These are phyloP conservation scores for Pteria penguin DNA, from an alignment of 2,888 invertebrate genomes.

Conservation along the genomic window DNA sequence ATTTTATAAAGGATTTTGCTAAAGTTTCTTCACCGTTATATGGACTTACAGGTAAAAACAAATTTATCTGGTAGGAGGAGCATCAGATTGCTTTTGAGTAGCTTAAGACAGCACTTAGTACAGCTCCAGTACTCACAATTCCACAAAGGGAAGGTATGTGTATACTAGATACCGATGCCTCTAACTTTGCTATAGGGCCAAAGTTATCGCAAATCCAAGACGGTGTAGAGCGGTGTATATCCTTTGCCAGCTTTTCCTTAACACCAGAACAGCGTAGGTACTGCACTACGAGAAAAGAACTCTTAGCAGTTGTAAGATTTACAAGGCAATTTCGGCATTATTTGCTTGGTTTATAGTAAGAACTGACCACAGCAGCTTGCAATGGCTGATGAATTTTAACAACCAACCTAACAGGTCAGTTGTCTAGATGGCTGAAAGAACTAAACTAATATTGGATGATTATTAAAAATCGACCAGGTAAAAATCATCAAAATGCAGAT, in stretches of 20 bases:
- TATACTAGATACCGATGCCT: constrained; percentile 15
- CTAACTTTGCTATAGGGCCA: background rate
- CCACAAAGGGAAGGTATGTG: background rate
- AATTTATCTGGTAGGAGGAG: constrained; percentile 4
- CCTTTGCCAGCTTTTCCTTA: background rate
- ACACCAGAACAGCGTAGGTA: too few relatives aligned
- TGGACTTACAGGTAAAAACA: constrained; percentile 3
- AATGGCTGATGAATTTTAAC: constrained; percentile 10
- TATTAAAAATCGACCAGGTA: constrained; percentile 11
- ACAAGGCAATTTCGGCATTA: too few relatives aligned
- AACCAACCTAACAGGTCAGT: too few relatives aligned
- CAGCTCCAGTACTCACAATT: background rate
- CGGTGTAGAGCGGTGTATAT: constrained; percentile 4
- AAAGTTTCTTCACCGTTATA: constrained; percentile 14
- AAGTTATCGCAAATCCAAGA: constrained; percentile 6
- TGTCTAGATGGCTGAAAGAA: constrained; percentile 17
- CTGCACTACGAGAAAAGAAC: constrained; percentile 17
- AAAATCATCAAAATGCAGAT: constrained; percentile 1
- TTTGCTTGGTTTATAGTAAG: constrained; percentile 2
- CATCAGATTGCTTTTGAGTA: background rate
- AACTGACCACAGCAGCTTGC: constrained; percentile 9
- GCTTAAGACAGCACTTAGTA: background rate
- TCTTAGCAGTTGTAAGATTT: too few relatives aligned
- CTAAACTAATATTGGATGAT: constrained; percentile 16
- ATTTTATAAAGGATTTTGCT: constrained; percentile 19